A percentile compares a stretch with the other conserved stretches of the same genome.
Evolutionary conservation across 2,888 invertebrate species (phyloP).

Genomic region (Trachelus iudaicus): DNA sequence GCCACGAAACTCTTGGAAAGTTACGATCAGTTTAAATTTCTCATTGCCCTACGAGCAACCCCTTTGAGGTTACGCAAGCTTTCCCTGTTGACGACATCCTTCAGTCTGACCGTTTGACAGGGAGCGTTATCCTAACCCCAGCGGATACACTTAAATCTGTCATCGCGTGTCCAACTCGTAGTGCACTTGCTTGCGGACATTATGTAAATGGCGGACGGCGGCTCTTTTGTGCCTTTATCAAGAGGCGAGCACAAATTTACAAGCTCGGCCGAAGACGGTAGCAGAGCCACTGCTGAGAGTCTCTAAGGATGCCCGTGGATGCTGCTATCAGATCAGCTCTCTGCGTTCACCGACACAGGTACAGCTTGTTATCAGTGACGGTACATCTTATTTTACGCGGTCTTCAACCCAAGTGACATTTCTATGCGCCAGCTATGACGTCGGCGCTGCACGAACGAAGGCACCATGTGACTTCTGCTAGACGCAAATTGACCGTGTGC

Average conservation of each 20-base stretch:
- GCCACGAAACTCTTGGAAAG: not conserved
- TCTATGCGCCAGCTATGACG: slow-evolving; percentile 64
- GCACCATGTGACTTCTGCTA: slow-evolving; percentile 58
- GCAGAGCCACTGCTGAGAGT: slow-evolving; percentile 8
- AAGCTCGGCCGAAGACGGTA: slow-evolving; percentile 38
- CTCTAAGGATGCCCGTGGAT: not conserved
- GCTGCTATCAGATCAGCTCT: slow-evolving; percentile 46
- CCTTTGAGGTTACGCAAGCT: not conserved
- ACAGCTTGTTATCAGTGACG: slow-evolving; percentile 58
- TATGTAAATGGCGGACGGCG: slow-evolving; percentile 30
- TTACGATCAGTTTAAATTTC: not conserved
- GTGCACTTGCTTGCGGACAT: slow-evolving; percentile 10
- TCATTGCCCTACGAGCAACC: not conserved
- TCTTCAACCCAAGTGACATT: slow-evolving; percentile 60
- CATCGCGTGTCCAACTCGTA: slow-evolving; percentile 2
- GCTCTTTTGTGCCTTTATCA: slow-evolving; percentile 54
- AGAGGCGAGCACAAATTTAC: slow-evolving; percentile 56
- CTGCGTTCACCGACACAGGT: slow-evolving; percentile 22
- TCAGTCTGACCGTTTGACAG: not conserved
- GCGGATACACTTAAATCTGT: not conserved
- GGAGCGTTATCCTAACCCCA: not conserved
- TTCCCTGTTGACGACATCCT: not conserved
- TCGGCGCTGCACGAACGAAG: slow-evolving; percentile 54
- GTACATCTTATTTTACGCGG: slow-evolving; percentile 65
- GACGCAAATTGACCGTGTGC: slow-evolving; percentile 62